Evolutionary conservation across 2,888 invertebrate genomes (phyloP), one percentile per base, ranked within the genome.

Genomic region (Germaria angustata): DNA sequence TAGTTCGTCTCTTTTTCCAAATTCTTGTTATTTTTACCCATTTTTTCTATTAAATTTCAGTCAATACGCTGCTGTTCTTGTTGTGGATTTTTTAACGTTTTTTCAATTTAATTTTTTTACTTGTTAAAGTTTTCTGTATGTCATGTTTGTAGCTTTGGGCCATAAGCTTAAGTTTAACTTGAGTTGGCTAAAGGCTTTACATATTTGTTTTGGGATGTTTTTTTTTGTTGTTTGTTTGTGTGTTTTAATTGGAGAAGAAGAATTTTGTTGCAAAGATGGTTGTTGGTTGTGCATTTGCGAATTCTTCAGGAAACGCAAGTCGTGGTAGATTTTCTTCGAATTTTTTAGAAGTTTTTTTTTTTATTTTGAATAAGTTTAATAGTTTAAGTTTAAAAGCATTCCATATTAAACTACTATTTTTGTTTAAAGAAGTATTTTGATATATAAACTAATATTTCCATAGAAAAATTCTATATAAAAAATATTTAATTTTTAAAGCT

Each of bases 1-100:
- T 15, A 49, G 32, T 76, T 69, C 59, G 53, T 57, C 34, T 63
- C 13, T 20, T 65, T 17, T 4, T 34, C 20, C 28, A 59, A 72
- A 51, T 79, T 79, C 49, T 72, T 69, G 61, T 69, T 63, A 22
- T 69, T 66, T 65, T 63, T 65, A 55, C 53, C 15, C 6, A 17
- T 57, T 59, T 49, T 39, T 41, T 46, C 55, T 46, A 55, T 46
- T 36, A 44, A 34, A 61, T 68, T 77, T 61, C 13, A 61, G 49
- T 66, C 59, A 68, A 66, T 36, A 51, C 51, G 17, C 41, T 76
- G 76, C 22, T 46, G 32, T 32, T 76, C 9, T 66, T 55, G 20
- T 76, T 59, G 7, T 20, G 1, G 11, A 41, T 39, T 32, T 63
- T 51, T 41, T 61, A 24, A 15, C 5, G 20, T 51, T 53, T 61